These are phyloP conservation scores for Cricetomys ansorgei DNA, from an alignment of 2,113 vertebrate species.

Conservation along the genomic window DNA sequence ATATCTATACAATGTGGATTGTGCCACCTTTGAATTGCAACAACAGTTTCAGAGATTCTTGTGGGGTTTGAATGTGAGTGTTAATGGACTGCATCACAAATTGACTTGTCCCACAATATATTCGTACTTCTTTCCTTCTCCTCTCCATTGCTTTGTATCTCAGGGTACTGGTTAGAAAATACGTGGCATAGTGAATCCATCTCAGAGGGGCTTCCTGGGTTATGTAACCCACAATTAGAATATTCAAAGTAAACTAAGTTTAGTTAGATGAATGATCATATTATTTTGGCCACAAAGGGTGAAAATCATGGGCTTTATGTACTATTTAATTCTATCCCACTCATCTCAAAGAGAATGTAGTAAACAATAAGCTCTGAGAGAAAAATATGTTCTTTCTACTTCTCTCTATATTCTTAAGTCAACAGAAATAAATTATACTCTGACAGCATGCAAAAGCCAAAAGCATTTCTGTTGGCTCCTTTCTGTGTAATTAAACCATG, in stretches of 20 bases:
- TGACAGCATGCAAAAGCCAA: conserved; percentile 65
- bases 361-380: conserved; percentile 52
- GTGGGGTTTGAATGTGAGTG: not conserved
- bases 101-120: not conserved
- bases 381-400: not conserved
- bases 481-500: conserved; percentile 58
- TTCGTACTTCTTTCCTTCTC: not conserved
- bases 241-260: not conserved
- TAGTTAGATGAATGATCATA: not conserved
- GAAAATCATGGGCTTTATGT: conserved; percentile 41
- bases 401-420: conserved; percentile 16
- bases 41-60: not conserved
- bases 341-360: conserved; percentile 10
- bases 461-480: conserved; percentile 66
- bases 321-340: not conserved
- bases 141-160: not conserved
- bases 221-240: not conserved
- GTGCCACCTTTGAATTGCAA: not conserved
- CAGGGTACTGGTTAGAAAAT: conserved; percentile 13
- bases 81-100: not conserved
- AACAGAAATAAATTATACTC: conserved; percentile 49
- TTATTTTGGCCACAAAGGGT: conserved; percentile 41
- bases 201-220: not conserved
- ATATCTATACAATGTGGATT: not conserved
- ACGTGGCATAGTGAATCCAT: not conserved